phyloP scores from a whole-genome alignment of 2,797 vertebrate species.

The Acanthurus leucopareius region DNA sequence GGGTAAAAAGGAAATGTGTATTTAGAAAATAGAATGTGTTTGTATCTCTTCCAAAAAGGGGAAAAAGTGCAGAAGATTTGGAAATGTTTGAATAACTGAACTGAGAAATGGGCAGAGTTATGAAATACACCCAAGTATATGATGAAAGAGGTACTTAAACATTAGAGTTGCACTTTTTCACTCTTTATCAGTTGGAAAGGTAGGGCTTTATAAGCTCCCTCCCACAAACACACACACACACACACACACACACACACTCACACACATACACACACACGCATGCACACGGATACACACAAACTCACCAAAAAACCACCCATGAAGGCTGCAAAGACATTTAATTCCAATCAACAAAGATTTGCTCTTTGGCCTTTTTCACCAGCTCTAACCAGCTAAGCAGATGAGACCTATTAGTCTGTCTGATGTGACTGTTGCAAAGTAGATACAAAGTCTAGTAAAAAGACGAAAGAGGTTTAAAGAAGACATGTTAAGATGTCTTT shows the following conservation, averaged over 20 bases:
- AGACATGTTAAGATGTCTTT: background rate
- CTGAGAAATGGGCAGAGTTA: background rate
- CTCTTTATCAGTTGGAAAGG: background rate
- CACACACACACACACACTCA: background rate
- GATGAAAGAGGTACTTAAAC: too few relatives aligned
- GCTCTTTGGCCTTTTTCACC: background rate
- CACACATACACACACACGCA: background rate
- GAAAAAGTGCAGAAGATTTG: background rate
- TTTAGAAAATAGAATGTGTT: slow-evolving; percentile 11
- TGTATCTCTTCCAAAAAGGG: slow-evolving; percentile 1
- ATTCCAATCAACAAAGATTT: background rate
- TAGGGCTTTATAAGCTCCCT: too few relatives aligned
- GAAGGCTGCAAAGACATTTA: too few relatives aligned
- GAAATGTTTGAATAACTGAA: background rate
- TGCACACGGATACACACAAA: background rate
- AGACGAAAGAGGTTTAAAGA: too few relatives aligned
- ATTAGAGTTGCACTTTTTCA: background rate
- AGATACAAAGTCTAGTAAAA: too few relatives aligned
- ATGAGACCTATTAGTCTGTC: background rate
- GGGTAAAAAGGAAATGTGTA: slow-evolving; percentile 19
- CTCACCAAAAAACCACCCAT: background rate
- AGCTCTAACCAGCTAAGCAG: background rate
- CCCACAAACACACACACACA: background rate
- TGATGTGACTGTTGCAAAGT: background rate
- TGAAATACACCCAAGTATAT: too few relatives aligned